Evolutionary conservation across 2,113 vertebrate genomes (phyloP).

Genomic region (Thamnophis sirtalis): DNA sequence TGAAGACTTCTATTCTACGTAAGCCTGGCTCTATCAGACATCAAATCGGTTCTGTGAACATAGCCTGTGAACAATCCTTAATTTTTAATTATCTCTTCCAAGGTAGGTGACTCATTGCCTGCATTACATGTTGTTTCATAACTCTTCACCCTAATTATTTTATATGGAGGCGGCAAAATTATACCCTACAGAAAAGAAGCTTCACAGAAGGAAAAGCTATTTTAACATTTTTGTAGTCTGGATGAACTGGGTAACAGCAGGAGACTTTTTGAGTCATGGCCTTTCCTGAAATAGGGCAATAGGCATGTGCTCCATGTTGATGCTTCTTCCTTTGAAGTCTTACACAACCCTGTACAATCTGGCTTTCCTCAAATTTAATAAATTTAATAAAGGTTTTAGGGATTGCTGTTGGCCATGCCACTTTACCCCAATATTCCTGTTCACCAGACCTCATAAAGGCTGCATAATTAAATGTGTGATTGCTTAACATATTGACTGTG

Average conservation of each 20-base stretch:
- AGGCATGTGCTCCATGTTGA: background rate
- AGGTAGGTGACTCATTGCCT: background rate
- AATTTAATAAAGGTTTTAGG: background rate
- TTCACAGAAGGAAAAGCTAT: background rate
- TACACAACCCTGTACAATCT: background rate
- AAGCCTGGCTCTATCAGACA: background rate
- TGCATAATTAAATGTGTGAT: background rate
- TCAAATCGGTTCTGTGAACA: background rate
- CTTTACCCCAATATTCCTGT: background rate
- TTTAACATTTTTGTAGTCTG: background rate
- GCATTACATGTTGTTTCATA: background rate
- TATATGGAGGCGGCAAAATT: background rate
- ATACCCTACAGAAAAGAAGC: background rate
- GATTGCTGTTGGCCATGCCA: background rate
- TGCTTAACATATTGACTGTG: background rate
- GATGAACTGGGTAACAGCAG: background rate
- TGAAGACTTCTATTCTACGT: background rate
- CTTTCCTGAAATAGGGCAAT: background rate
- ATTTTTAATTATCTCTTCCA: background rate
- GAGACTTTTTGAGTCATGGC: background rate
- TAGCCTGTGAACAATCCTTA: background rate
- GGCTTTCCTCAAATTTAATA: background rate
- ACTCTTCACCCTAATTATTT: background rate
- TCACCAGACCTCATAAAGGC: background rate
- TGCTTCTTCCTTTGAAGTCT: background rate